A percentile compares a stretch with the other conserved stretches of the same genome.
phyloP scores from a whole-genome alignment of 1,140 invertebrate genomes.

The Bathynomus jamesi region DNA sequence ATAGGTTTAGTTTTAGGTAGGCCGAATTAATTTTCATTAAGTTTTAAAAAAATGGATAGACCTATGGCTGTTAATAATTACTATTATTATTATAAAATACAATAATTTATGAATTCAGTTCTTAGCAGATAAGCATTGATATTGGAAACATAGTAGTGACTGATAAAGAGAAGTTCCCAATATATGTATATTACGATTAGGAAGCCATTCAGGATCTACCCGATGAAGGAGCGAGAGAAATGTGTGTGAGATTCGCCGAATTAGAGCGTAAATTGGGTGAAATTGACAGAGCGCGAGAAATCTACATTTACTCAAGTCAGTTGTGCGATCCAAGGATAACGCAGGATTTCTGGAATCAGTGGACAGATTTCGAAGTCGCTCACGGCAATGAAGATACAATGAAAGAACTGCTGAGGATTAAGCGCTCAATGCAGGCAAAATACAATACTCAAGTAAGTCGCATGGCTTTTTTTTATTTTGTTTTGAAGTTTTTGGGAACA shows the following conservation, averaged over 20 bases:
- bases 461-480: neutral
- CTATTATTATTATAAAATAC: too few relatives aligned
- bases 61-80: too few relatives aligned
- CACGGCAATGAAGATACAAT: constrained; percentile 99
- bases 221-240: constrained; percentile 86
- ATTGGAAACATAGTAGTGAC: too few relatives aligned
- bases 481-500: too few relatives aligned
- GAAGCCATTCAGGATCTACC: constrained; percentile 91
- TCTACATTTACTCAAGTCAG: constrained; percentile 97
- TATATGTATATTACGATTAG: constrained; percentile 17
- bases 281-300: constrained; percentile 90
- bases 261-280: constrained; percentile 97
- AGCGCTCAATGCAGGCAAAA: constrained; percentile 91
- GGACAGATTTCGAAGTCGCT: constrained; percentile 98
- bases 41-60: too few relatives aligned
- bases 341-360: constrained; percentile 91
- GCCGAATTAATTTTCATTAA: too few relatives aligned
- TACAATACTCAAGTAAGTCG: constrained; percentile 77
- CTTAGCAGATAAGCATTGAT: too few relatives aligned
- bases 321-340: constrained; percentile 96
- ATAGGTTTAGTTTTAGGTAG: too few relatives aligned
- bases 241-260: constrained; percentile 94
- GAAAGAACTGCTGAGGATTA: constrained; percentile 96
- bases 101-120: too few relatives aligned
- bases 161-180: too few relatives aligned